Conservation (phyloP, 2,113 vertebrate species). For the Pelecanus crispus region DNA sequence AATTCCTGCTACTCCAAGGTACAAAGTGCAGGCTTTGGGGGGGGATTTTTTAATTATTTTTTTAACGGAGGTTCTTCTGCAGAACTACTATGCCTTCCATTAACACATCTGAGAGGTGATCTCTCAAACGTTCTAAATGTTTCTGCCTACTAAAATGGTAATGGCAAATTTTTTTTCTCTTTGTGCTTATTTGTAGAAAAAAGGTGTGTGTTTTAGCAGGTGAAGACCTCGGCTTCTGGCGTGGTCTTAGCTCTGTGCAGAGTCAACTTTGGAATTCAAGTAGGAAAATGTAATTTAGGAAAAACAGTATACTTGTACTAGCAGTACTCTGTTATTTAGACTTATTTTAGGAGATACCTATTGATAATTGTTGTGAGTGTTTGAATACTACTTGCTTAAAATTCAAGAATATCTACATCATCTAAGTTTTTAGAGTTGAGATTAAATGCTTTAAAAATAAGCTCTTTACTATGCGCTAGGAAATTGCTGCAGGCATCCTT, state of each 20-base stretch:
- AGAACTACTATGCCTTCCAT: not conserved
- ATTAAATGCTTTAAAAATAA: not conserved
- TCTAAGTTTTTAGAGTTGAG: not conserved
- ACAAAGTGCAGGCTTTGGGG: not conserved
- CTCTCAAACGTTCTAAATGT: not conserved
- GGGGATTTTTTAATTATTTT: accelerated
- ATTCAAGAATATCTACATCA: not conserved
- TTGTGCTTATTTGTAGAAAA: not conserved
- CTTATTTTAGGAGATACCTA: not conserved
- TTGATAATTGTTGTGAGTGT: not conserved
- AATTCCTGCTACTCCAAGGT: slow-evolving; percentile 84
- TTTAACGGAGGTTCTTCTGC: not conserved
- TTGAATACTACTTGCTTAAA: not conserved
- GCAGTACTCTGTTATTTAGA: not conserved
- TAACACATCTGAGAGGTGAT: not conserved
- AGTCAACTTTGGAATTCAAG: not conserved
- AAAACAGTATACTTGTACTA: not conserved
- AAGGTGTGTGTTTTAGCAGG: not conserved
- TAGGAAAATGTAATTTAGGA: not conserved
- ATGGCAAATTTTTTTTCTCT: not conserved
- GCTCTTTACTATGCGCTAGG: not conserved
- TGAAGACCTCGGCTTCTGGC: not conserved
- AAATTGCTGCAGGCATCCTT: not conserved
- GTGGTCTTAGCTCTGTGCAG: not conserved
- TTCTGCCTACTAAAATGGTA: not conserved